Conservation (phyloP, 2,113 vertebrate genomes). For the Thermophis baileyi region DNA sequence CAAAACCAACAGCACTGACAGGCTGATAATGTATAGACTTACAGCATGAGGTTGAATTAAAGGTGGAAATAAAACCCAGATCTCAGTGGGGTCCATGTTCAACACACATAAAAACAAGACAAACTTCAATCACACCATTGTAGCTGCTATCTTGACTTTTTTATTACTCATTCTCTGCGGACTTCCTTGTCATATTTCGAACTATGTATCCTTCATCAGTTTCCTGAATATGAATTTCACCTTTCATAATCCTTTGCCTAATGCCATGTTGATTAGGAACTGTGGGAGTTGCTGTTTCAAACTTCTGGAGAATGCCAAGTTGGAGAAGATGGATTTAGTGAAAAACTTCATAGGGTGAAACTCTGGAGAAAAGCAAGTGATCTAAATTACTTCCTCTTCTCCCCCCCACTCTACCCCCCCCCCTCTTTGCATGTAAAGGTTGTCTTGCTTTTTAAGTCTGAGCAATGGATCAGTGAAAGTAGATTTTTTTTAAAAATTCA, state of each 20-base stretch:
- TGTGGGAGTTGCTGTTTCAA: background rate
- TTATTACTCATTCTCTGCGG: background rate
- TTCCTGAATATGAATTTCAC: background rate
- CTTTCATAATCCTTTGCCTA: background rate
- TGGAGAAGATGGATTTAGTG: background rate
- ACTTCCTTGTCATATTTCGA: background rate
- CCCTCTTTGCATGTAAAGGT: background rate
- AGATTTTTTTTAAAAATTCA: background rate
- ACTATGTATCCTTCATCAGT: background rate
- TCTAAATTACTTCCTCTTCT: background rate
- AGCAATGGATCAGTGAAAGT: background rate
- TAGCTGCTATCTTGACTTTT: background rate
- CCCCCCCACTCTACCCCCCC: too few relatives aligned
- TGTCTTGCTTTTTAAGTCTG: background rate
- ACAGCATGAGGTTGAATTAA: background rate
- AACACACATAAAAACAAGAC: background rate
- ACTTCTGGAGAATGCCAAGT: background rate
- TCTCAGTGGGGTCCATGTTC: background rate
- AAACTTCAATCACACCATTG: background rate
- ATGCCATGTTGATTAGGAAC: background rate
- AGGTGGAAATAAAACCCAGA: background rate
- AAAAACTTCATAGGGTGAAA: background rate
- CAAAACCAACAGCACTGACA: background rate
- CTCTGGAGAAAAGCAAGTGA: background rate
- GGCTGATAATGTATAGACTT: background rate